These are phyloP conservation scores for Priapulus caudatus DNA, from an alignment of 2,888 invertebrate species.

Conservation along the genomic window DNA sequence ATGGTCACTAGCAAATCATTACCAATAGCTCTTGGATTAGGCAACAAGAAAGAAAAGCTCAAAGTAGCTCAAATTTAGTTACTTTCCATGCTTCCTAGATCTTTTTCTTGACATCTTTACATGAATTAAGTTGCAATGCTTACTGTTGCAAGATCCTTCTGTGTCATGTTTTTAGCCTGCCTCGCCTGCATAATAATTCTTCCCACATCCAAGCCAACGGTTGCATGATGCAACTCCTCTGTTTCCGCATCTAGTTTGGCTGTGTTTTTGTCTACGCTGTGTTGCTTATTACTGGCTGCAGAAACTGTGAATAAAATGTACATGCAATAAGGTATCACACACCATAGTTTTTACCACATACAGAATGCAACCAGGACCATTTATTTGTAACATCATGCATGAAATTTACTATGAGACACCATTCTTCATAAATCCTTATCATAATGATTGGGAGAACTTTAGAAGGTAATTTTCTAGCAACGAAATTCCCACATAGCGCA, in stretches of 20 bases:
- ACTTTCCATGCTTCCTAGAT: too few species aligned
- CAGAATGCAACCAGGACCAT: background rate
- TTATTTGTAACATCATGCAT: background rate
- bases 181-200: slow-evolving; percentile 91
- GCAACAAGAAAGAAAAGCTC: too few species aligned
- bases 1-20: too few species aligned
- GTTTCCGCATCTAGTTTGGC: slow-evolving; percentile 96
- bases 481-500: too few species aligned
- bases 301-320: slow-evolving; percentile 54
- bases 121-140: too few species aligned
- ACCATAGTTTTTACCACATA: background rate
- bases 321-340: too few species aligned
- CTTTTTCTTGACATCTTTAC: too few species aligned
- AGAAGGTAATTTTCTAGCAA: slow-evolving; percentile 2
- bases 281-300: slow-evolving; percentile 93
- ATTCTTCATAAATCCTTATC: background rate
- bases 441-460: background rate
- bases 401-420: too few species aligned
- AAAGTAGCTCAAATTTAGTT: too few species aligned
- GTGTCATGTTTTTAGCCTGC: slow-evolving; percentile 81
- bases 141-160: slow-evolving; percentile 88
- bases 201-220: slow-evolving; percentile 55
- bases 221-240: slow-evolving; percentile 91
- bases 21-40: too few species aligned
- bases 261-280: slow-evolving; percentile 88